These are phyloP conservation scores for Sialia sialis DNA, from an alignment of 2,113 vertebrate species.

Conservation along the genomic window DNA sequence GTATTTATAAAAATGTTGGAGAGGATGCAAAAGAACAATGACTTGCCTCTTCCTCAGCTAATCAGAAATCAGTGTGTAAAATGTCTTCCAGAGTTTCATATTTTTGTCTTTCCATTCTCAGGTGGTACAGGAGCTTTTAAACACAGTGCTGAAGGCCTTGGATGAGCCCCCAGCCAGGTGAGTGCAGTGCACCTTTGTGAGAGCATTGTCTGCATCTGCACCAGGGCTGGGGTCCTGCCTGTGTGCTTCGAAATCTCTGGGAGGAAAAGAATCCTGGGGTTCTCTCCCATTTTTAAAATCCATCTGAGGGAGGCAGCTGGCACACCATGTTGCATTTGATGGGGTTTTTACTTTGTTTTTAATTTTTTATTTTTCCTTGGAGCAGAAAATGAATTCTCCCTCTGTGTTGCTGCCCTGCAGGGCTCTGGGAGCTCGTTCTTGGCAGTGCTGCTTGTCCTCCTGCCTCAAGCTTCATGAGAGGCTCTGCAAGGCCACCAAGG, in stretches of 20 bases:
- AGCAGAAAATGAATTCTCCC: not conserved
- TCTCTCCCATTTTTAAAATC: accelerated
- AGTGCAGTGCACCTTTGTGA: not conserved
- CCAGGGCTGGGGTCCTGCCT: accelerated
- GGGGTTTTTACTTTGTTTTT: not conserved
- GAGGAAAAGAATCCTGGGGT: not conserved
- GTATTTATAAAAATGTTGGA: not conserved
- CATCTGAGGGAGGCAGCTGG: not conserved
- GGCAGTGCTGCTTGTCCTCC: not conserved
- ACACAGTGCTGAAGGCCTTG: not conserved
- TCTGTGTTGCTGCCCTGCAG: slow-evolving; percentile 7
- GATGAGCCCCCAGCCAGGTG: slow-evolving; percentile 16
- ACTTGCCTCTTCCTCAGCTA: not conserved
- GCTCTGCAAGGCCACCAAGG: not conserved
- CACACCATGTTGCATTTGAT: not conserved
- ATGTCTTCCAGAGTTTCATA: not conserved
- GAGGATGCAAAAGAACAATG: not conserved
- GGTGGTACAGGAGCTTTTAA: not conserved
- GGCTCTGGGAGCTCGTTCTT: not conserved
- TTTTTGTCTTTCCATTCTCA: not conserved
- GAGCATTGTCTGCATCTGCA: not conserved
- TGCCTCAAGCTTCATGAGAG: slow-evolving; percentile 49
- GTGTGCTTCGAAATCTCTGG: not conserved
- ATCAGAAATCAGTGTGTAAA: not conserved
- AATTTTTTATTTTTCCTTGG: accelerated